phyloP scores from a whole-genome alignment of 2,797 vertebrate species.

The Pseudopleuronectes americanus region DNA sequence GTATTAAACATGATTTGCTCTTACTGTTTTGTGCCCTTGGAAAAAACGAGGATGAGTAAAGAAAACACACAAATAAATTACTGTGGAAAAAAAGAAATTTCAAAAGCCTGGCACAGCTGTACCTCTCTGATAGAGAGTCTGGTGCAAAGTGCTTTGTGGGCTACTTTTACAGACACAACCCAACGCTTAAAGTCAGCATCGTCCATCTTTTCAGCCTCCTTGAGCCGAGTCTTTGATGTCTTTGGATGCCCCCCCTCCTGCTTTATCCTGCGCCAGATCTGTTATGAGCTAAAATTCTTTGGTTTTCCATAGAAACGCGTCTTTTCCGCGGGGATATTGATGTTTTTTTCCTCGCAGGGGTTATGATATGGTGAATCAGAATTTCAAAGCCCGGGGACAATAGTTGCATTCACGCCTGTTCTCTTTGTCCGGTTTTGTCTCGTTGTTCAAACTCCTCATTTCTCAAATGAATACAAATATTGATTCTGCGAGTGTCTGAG shows the following conservation, averaged over 20 bases:
- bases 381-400: constrained; percentile 92
- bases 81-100: neutral
- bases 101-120: neutral
- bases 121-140: neutral
- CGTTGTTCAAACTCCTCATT: constrained; percentile 86
- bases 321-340: constrained; percentile 96
- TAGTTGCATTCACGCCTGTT: constrained; percentile 89
- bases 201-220: constrained; percentile 91
- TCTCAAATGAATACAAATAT: constrained; percentile 94
- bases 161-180: constrained; percentile 31
- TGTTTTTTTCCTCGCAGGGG: constrained; percentile 99
- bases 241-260: constrained; percentile 80
- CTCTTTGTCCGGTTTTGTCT: constrained; percentile 81
- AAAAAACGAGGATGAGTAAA: neutral
- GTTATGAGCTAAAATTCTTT: constrained; percentile 95
- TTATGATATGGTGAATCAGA: constrained; percentile 99
- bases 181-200: constrained; percentile 90
- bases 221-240: constrained; percentile 94
- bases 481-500: constrained; percentile 90
- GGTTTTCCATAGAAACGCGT: constrained; percentile 99
- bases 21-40: no score
- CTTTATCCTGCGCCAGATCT: constrained; percentile 88
- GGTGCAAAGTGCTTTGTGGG: neutral
- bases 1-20: no score
- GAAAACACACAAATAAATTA: neutral